These are phyloP conservation scores for Scaptomyza montana DNA, from an alignment of 1,140 invertebrate genomes.

Conservation along the genomic window DNA sequence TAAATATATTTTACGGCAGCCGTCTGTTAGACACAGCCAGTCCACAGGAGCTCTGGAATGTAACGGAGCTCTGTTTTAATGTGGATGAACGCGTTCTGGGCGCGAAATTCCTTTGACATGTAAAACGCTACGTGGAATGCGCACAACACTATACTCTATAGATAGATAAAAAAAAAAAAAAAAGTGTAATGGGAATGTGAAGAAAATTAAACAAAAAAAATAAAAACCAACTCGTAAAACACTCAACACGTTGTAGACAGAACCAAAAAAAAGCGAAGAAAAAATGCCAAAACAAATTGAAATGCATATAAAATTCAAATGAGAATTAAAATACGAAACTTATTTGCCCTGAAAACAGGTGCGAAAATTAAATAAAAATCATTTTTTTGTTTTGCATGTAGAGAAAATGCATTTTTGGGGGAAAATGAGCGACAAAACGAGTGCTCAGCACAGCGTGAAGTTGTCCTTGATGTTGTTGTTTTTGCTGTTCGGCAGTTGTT, in stretches of 20 bases:
- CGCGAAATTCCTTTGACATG: slow-evolving; percentile 67
- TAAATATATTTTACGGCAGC: slow-evolving; percentile 9
- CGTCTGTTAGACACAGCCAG: slow-evolving; percentile 44
- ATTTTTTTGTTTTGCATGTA: slow-evolving; percentile 5
- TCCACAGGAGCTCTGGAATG: slow-evolving; percentile 2
- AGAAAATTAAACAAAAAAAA: slow-evolving; percentile 4
- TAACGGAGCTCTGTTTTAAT: slow-evolving; percentile 45
- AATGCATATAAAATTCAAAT: slow-evolving; percentile 67
- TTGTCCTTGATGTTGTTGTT: slow-evolving; percentile 5
- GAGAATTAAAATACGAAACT: slow-evolving; percentile 61
- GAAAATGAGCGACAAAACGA: slow-evolving; percentile 17
- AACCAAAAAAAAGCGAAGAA: slow-evolving; percentile 14
- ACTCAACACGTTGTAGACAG: slow-evolving; percentile 13
- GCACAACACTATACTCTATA: slow-evolving; percentile 11
- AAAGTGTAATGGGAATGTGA: neutral
- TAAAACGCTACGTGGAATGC: slow-evolving; percentile 57
- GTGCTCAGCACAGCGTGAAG: slow-evolving; percentile 21
- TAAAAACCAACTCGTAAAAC: neutral
- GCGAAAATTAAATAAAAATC: slow-evolving; percentile 63
- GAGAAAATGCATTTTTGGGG: neutral
- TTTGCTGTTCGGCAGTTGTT: slow-evolving; percentile 30
- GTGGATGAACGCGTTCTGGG: slow-evolving; percentile 28
- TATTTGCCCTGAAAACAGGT: slow-evolving; percentile 61
- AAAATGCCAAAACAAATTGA: slow-evolving; percentile 57
- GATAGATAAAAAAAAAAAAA: slow-evolving; percentile 28